Evolutionary conservation across 2,888 invertebrate species (phyloP).

Genomic region (Nymphalis polychloros): DNA sequence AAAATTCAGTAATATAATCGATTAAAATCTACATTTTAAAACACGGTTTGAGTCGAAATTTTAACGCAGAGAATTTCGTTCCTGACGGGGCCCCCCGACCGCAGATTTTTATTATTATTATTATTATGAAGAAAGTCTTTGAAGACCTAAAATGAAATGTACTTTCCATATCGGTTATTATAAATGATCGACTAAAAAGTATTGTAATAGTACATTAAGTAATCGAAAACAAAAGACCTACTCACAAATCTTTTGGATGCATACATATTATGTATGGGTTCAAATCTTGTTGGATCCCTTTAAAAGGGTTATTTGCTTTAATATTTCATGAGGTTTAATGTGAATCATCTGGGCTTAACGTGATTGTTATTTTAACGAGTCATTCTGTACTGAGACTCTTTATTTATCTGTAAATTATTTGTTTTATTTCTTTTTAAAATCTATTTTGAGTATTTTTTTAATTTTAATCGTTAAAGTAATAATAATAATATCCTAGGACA

Average conservation of each 20-base stretch:
- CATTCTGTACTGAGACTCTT: neutral
- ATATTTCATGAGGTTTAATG: slow-evolving; percentile 26
- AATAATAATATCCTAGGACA: too few relatives aligned
- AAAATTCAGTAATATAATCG: too few relatives aligned
- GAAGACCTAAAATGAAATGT: too few relatives aligned
- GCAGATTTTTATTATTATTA: too few relatives aligned
- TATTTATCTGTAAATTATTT: neutral
- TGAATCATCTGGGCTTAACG: slow-evolving; percentile 10
- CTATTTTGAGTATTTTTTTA: neutral
- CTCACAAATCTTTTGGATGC: too few relatives aligned
- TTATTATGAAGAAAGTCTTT: too few relatives aligned
- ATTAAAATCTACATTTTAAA: too few relatives aligned
- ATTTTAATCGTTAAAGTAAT: neutral
- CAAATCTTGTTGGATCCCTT: slow-evolving; percentile 12
- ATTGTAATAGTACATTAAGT: too few relatives aligned
- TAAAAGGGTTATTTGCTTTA: slow-evolving; percentile 25
- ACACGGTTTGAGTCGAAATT: too few relatives aligned
- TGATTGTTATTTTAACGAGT: slow-evolving; percentile 6
- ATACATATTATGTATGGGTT: neutral
- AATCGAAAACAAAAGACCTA: neutral
- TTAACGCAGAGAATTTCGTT: too few relatives aligned
- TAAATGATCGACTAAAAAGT: neutral
- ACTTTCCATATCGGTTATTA: too few relatives aligned
- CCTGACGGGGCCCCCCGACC: too few relatives aligned
- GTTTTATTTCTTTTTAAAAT: neutral